Evolutionary conservation across 2,113 vertebrate species (phyloP), one percentile per base, ranked within the genome.

Genomic region (Pimephales promelas): DNA sequence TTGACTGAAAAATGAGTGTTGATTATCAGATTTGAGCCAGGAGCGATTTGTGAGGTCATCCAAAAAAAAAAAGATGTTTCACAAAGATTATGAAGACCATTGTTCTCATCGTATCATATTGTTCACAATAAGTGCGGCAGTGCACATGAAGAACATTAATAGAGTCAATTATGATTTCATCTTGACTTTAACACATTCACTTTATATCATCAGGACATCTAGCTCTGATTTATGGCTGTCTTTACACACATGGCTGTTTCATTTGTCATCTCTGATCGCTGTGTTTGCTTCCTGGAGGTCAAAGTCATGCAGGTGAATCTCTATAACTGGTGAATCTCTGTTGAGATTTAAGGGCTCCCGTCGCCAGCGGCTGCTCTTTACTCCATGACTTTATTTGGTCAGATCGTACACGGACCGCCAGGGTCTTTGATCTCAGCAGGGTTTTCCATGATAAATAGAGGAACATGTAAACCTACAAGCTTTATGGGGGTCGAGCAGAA

Each of bases 321-420:
- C 24, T 31, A 34, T 26, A 28, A 47, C 70, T 5, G 18, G 43
- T 74, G 49, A 56, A 76, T 49, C 14, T 40, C 26, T 13, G 74
- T 86, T 85, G 88, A 86, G 89, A 88, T 88, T 90, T 88, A 91
- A 78, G 81, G 56, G 49, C 31, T 83, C 18, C 24, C 5, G 2
- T 62, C 24, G 16, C 36, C 68, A n/a, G 20, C 5, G 45, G 28
- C 9, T 49, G n/a, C 68, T 70, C 7, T 36, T 80, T 74, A 70
- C 36, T 45, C 40, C 64, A 78, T 84, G 72, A 82, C 79, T 87
- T 77, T 82, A 79, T 87, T 82, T 78, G 83, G 79, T 61, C 79
- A 82, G 10, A 49, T 64, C 70, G 64, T 36, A 8, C 74, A 56
- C 20, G 3, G 34, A 36, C 26, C 8, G 40, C 70, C 49, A 49